A percentile compares a stretch with the other conserved stretches of the same genome.
These are phyloP conservation scores for Rhynchonema sp. DNA, from an alignment of 2,888 invertebrate species.

Conservation along the genomic window DNA sequence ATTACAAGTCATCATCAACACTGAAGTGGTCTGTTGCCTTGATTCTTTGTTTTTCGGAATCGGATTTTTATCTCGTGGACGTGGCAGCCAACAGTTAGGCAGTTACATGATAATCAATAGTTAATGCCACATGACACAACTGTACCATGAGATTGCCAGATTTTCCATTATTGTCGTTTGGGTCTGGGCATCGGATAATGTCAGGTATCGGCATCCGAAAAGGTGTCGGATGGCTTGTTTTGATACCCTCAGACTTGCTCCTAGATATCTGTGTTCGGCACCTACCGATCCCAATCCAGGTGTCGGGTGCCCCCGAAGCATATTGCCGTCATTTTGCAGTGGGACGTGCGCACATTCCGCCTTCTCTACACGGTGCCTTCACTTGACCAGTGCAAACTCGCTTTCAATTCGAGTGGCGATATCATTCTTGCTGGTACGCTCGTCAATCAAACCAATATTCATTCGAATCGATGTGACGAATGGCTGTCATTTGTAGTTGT, in stretches of 20 bases:
- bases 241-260: too few species aligned
- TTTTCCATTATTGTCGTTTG: not conserved
- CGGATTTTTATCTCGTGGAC: too few species aligned
- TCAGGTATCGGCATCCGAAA: too few species aligned
- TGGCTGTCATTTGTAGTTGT: constrained; percentile 2
- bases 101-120: too few species aligned
- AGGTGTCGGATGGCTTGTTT: too few species aligned
- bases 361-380: constrained; percentile 77
- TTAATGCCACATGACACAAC: not conserved
- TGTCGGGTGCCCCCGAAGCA: too few species aligned
- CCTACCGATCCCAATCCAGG: too few species aligned
- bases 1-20: constrained; percentile 83
- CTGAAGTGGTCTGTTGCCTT: constrained; percentile 47
- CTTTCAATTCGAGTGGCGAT: constrained; percentile 65
- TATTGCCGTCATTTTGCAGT: constrained; percentile 37
- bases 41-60: not conserved
- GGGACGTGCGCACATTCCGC: constrained; percentile 88
- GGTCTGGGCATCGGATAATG: not conserved
- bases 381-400: constrained; percentile 67
- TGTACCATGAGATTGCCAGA: not conserved
- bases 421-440: constrained; percentile 35
- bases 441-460: too few species aligned
- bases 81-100: too few species aligned
- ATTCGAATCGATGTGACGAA: constrained; percentile 3
- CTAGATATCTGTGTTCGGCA: too few species aligned